Percentiles rank a stretch among this genome's conserved stretches.
These are phyloP conservation scores for Phasianus colchicus DNA, from an alignment of 2,113 vertebrate species.

Conservation along the genomic window DNA sequence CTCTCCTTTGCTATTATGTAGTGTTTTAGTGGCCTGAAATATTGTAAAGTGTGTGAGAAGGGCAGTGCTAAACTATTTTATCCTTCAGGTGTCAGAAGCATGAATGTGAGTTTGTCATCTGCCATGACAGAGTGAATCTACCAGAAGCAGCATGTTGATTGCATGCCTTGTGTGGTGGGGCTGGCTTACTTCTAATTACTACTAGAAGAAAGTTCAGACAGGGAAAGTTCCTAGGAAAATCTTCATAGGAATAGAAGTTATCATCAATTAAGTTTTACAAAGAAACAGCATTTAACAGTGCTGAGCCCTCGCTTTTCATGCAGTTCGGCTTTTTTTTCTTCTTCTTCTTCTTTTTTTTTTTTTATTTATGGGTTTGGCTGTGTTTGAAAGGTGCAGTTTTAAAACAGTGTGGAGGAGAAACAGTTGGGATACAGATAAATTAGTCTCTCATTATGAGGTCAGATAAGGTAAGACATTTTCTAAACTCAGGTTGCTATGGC, in stretches of 20 bases:
- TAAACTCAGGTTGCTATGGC: not conserved
- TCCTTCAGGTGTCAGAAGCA: not conserved
- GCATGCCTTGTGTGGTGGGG: not conserved
- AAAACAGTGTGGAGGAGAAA: conserved; percentile 24
- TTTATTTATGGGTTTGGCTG: not conserved
- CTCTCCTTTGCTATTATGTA: not conserved
- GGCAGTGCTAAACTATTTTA: not conserved
- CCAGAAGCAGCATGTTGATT: not conserved
- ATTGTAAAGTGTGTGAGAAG: not conserved
- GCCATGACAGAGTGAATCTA: not conserved
- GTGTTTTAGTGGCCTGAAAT: not conserved
- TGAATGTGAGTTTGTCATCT: not conserved
- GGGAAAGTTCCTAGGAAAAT: not conserved
- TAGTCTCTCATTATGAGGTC: conserved; percentile 2
- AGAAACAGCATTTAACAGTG: not conserved
- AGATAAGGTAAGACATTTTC: conserved; percentile 21
- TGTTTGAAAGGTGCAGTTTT: conserved; percentile 27
- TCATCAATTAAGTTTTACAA: not conserved
- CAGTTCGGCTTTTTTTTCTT: not conserved
- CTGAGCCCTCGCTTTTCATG: not conserved
- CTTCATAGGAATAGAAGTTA: not conserved
- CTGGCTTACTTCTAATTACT: not conserved
- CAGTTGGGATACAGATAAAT: conserved; percentile 37
- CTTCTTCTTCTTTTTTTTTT: no score
- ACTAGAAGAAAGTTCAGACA: not conserved